These are phyloP conservation scores for Apogon talboti DNA, from an alignment of 2,797 vertebrate species.

Conservation along the genomic window DNA sequence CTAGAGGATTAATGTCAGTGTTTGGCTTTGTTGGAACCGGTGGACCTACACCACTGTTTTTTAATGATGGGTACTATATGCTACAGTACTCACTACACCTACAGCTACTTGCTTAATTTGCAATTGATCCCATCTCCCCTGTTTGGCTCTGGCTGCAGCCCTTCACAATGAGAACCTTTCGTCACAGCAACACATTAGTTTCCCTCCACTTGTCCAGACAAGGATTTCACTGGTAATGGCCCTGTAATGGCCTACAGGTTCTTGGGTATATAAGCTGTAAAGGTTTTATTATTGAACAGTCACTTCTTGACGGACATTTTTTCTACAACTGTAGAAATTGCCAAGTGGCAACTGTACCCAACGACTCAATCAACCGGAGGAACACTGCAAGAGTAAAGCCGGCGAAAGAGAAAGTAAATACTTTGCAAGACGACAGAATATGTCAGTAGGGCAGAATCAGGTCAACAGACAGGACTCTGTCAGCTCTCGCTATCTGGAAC, in stretches of 20 bases:
- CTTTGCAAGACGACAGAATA: conserved; percentile 40
- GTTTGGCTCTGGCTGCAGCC: conserved; percentile 32
- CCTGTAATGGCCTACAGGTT: conserved; percentile 69
- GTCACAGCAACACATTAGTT: conserved; percentile 72
- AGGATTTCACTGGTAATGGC: conserved; percentile 71
- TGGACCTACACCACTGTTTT: not conserved
- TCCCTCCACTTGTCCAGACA: conserved; percentile 70
- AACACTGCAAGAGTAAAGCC: conserved; percentile 38
- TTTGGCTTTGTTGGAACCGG: not conserved
- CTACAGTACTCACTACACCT: conserved; percentile 11
- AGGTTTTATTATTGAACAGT: conserved; percentile 67
- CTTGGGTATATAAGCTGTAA: conserved; percentile 58
- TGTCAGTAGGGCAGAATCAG: conserved; percentile 53
- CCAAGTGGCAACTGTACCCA: conserved; percentile 46
- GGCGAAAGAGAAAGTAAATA: conserved; percentile 54
- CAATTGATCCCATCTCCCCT: conserved; percentile 53
- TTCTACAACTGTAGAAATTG: conserved; percentile 63
- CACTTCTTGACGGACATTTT: conserved; percentile 68
- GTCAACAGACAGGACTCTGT: conserved; percentile 58
- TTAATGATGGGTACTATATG: conserved; percentile 13
- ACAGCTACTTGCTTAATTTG: conserved; percentile 54
- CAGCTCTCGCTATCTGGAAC: conserved; percentile 53
- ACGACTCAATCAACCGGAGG: conserved; percentile 55
- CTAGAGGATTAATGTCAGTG: not conserved
- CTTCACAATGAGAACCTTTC: conserved; percentile 57